Base-by-base conservation (phyloP, 2,797 vertebrate genomes). In the Nasua narica region DNA sequence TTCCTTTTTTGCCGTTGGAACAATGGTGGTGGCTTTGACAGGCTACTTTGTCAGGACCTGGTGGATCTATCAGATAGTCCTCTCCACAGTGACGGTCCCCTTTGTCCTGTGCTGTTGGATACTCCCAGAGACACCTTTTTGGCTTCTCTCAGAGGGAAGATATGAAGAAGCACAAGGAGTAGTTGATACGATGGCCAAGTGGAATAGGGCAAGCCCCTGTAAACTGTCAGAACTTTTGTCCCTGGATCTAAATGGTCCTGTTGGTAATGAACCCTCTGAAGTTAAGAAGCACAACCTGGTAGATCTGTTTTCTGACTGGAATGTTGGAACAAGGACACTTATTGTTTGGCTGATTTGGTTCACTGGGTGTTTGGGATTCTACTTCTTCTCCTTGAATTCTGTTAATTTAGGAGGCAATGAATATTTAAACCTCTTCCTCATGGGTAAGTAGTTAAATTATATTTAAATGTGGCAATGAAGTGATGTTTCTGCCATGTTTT, bases 261-360 rank as follows among this genome's bases (percentile, higher is more conserved):
- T 72, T 56, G 74, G 62, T 32, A 79, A 77, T 27, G 97, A 95
- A 32, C 48, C 52, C 0, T 78, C 16, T 70, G 58, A 82, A 0
- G 70, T 98, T 87, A 99, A 99, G 98, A 99, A 99, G 96, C 98
- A 99, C 92, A 99, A 98, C 94, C 99, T 99, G 87, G 97, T 99
- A 98, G 99, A 99, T 96, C 99, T 99, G 83, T 99, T 99, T 94
- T 97, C 98, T 78, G 99, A 98, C 96, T 99, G 99, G 98, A 99
- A 98, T 95, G 99, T 99, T 98, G 98, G 98, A 7, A 98, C 98
- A 77, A 99, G 99, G 62, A 99, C 99, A 0, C 98, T 99, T 97
- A 99, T 98, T 12, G 98, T 99, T 92, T 99, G 99, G 99, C 98
- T 99, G 95, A 99, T 99, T 97, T 99, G 99, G 99, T 99, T 99